Evolutionary conservation across 2,797 vertebrate genomes (phyloP).

Genomic region (Tragopan temminckii): DNA sequence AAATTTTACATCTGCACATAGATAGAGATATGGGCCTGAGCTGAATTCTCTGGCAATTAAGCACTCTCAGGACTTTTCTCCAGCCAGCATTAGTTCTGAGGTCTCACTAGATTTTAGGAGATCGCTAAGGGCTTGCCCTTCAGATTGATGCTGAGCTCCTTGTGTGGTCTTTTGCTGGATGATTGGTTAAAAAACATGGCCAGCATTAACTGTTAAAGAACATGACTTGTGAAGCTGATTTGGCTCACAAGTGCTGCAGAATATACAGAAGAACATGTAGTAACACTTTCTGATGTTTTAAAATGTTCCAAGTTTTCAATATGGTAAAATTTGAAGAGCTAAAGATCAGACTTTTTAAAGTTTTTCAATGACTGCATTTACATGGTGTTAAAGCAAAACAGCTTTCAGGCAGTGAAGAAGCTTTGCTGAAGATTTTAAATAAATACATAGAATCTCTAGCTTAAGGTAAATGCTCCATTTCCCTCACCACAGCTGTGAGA

Average conservation of each 20-base stretch:
- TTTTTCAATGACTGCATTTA: neutral
- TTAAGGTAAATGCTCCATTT: neutral
- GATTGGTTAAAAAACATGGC: neutral
- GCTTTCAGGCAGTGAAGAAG: neutral
- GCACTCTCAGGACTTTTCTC: neutral
- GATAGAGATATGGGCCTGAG: rapidly evolving
- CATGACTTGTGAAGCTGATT: neutral
- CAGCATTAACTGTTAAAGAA: neutral
- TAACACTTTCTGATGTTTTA: neutral
- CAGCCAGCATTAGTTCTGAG: neutral
- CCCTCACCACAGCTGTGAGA: neutral
- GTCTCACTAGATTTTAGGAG: neutral
- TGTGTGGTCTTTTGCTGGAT: neutral
- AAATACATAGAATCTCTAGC: neutral
- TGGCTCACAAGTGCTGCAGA: neutral
- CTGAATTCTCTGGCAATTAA: neutral
- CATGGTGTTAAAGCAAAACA: neutral
- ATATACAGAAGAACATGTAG: neutral
- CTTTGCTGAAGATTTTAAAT: neutral
- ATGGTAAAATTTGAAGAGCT: neutral
- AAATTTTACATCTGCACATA: neutral
- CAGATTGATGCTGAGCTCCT: neutral
- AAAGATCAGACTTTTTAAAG: neutral
- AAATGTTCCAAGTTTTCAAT: too few species aligned
- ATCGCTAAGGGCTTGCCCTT: neutral